Conservation (phyloP, 2,888 invertebrate genomes). For the Chalcosyrphus nemorum region DNA sequence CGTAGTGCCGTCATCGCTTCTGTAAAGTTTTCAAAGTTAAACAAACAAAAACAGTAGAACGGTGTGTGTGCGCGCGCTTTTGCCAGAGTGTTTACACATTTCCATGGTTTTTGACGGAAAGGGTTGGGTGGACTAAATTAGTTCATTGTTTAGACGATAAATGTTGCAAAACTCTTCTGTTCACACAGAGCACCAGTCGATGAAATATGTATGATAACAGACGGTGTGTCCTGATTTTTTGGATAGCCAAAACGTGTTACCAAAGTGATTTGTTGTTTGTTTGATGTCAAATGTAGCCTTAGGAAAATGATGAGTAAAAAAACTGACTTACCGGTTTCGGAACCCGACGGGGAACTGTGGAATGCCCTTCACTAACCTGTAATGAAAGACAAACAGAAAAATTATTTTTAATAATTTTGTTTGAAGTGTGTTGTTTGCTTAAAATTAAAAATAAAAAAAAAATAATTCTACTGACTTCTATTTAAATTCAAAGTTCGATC, state of each 20-base stretch:
- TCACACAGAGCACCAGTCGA: background rate
- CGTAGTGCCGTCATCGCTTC: background rate
- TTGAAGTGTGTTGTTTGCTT: too few species aligned
- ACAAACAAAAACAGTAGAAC: slow-evolving; percentile 12
- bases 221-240: slow-evolving; percentile 12
- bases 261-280: background rate
- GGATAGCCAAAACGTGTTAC: too few species aligned
- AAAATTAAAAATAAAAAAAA: too few species aligned
- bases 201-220: background rate
- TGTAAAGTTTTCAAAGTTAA: slow-evolving; percentile 29
- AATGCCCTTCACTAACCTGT: slow-evolving; percentile 67
- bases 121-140: background rate
- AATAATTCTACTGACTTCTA: too few species aligned
- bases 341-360: slow-evolving; percentile 62
- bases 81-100: slow-evolving; percentile 1
- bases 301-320: too few species aligned
- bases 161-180: background rate
- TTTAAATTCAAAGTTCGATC: too few species aligned
- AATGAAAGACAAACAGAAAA: slow-evolving; percentile 14
- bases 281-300: too few species aligned
- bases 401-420: background rate
- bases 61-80: too few species aligned
- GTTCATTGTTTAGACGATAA: slow-evolving; percentile 14
- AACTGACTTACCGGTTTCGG: slow-evolving; percentile 58
- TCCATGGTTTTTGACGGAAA: background rate